Evolutionary conservation across 2,888 invertebrate species (phyloP), one percentile per base, ranked within the genome.

Genomic region (Gastrophysa polygoni): DNA sequence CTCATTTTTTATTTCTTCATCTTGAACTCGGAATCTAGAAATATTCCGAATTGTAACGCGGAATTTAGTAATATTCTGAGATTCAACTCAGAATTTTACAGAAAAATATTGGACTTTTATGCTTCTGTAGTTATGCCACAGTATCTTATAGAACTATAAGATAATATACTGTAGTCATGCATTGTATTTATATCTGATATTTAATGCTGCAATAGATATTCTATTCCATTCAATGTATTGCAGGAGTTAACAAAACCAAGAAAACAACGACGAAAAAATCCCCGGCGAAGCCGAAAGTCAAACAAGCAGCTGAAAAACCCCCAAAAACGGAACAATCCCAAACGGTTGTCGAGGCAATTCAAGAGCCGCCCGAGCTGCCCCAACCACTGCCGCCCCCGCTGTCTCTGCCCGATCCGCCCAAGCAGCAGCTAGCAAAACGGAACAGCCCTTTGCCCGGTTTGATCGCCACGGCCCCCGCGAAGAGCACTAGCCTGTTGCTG

Each of bases 201-300:
- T n/a, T n/a, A n/a, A n/a, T n/a, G n/a, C n/a, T n/a, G n/a, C n/a
- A n/a, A n/a, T n/a, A n/a, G n/a, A n/a, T n/a, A n/a, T n/a, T n/a
- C n/a, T n/a, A n/a, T n/a, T n/a, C n/a, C n/a, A n/a, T n/a, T n/a
- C n/a, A n/a, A n/a, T n/a, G n/a, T n/a, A n/a, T 54, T 55, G 4
- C 44, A 68, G 69, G 28, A 80, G 85, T 86, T 21, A 89, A 88
- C 71, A 83, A 82, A 64, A 78, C 81, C 32, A 85, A 84, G 70
- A 85, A 83, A 81, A 66, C 78, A 66, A 28, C 66, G 1, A 58
- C 71, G 2, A 79, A 81, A 46, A 80, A 77, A 47, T 69, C 77
- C 2, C 76, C 79, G 1, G 68, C 73, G 17, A 82, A 82, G 71
- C 77, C 82, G 4, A 85, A 85, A 69, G 78, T 80, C 32, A 68